Base-by-base conservation (phyloP, 2,888 invertebrate species). In the Biston betularia region DNA sequence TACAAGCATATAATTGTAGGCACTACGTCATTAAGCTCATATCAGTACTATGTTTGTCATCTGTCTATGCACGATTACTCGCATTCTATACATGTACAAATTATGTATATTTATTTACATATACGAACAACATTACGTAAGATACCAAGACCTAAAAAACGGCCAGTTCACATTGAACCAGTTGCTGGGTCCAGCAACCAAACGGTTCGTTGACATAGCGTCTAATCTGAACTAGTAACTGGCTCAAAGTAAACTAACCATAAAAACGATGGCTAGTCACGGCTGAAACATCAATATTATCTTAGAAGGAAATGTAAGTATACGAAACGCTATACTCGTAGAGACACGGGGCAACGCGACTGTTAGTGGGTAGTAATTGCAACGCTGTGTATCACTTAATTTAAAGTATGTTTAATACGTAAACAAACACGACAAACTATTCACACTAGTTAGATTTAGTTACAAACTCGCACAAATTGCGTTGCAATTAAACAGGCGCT, bases 21-120 rank as follows among this genome's bases (percentile, higher is more conserved):
- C 95, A 95, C 95, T 94, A 94, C 94, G 88, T 94, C 92, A 87
- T 92, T 95, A 95, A 95, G 95, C 95, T 95, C 95, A 94, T 95
- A 94, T 94, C 94, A 95, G 95, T 94, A 94, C 94, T 94, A 94
- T 90, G 89, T 86, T 85, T 89, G 86, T 90, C 85, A 86, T 82
- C 86, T 90, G 89, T 89, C 80, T 87, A 90, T 92, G 89, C 88
- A 88, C 85, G 86, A 80, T 86, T 85, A 87, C 86, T 89, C 85
- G 87, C 89, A 85, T 85, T 82, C 91, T 90, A 91, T 88, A 84
- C 85, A 88, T 86, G 84, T 89, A 90, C 84, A 89, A 88, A 86
- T 87, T 87, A 86, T 80, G 75, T 84, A 84, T 82, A 87, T 79
- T 89, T 89, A 89, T 87, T 90, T 75, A 87, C 87, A 89, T 82